Evolutionary conservation across 2,888 invertebrate species (phyloP).

Genomic region (Lepidocyrtoides sp.): DNA sequence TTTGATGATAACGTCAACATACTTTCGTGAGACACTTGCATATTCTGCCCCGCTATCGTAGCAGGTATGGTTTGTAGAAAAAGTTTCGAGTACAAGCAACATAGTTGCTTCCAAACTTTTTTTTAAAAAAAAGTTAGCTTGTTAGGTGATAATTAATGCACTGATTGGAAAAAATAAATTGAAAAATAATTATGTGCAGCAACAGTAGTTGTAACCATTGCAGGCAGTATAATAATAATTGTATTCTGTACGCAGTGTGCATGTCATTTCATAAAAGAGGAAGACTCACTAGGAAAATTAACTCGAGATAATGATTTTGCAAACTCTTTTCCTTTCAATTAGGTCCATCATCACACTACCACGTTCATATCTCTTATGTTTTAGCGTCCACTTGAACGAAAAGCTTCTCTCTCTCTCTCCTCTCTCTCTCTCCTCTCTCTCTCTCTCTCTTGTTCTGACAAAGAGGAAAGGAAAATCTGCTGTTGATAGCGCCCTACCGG

Average conservation of each 20-base stretch:
- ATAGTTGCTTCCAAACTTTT: background rate
- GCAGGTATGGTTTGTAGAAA: background rate
- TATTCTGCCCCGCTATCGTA: too few species aligned
- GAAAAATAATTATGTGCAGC: constrained; percentile 54
- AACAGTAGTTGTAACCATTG: background rate
- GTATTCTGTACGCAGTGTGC: background rate
- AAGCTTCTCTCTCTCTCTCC: background rate
- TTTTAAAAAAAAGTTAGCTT: constrained; percentile 4
- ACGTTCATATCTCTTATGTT: background rate
- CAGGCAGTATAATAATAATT: background rate
- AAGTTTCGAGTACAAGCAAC: background rate
- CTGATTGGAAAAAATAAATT: constrained; percentile 52
- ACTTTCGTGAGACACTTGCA: too few species aligned
- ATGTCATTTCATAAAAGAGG: background rate
- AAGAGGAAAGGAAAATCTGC: background rate
- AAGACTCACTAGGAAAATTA: constrained; percentile 3
- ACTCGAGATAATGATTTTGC: constrained; percentile 9
- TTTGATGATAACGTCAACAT: too few species aligned
- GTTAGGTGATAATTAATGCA: constrained; percentile 21
- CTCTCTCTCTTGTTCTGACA: background rate
- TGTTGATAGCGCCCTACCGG: constrained; percentile 33
- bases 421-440: background rate
- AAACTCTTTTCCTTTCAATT: constrained; percentile 23
- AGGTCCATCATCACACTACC: background rate
- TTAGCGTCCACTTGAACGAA: background rate